Conservation (phyloP, 2,888 invertebrate genomes). For the Pyrrhosoma nymphula region DNA sequence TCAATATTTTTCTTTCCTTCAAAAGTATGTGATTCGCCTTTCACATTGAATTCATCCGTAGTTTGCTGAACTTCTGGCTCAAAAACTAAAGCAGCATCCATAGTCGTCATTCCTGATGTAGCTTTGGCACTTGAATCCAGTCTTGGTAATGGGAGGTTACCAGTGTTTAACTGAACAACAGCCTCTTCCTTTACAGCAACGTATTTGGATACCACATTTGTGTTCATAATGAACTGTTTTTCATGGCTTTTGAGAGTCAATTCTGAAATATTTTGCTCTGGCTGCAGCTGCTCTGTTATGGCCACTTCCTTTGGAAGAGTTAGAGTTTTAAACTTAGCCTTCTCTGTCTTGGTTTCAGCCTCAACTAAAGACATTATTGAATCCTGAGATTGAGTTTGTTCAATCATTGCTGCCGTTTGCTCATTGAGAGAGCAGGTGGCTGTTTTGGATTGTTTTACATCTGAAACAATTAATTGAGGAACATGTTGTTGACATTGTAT, state of each 20-base stretch:
- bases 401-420: constrained; percentile 11
- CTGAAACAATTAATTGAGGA: constrained; percentile 61
- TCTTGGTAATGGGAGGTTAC: constrained; percentile 48
- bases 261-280: constrained; percentile 49
- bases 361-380: neutral
- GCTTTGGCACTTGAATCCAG: constrained; percentile 66
- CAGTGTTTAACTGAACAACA: constrained; percentile 62
- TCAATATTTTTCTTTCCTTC: constrained; percentile 58
- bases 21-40: constrained; percentile 29
- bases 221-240: constrained; percentile 27
- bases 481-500: constrained; percentile 55
- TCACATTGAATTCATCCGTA: neutral
- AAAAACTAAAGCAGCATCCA: constrained; percentile 23
- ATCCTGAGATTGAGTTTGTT: constrained; percentile 21
- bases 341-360: neutral
- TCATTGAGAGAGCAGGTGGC: neutral
- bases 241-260: neutral
- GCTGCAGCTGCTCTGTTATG: constrained; percentile 66
- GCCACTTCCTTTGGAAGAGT: constrained; percentile 68
- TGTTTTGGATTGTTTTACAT: neutral
- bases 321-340: constrained; percentile 41
- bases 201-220: constrained; percentile 57
- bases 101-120: neutral
- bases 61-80: constrained; percentile 41
- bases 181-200: constrained; percentile 69